These are phyloP conservation scores for Tinea trinotella DNA, from an alignment of 2,888 invertebrate species.

Conservation along the genomic window DNA sequence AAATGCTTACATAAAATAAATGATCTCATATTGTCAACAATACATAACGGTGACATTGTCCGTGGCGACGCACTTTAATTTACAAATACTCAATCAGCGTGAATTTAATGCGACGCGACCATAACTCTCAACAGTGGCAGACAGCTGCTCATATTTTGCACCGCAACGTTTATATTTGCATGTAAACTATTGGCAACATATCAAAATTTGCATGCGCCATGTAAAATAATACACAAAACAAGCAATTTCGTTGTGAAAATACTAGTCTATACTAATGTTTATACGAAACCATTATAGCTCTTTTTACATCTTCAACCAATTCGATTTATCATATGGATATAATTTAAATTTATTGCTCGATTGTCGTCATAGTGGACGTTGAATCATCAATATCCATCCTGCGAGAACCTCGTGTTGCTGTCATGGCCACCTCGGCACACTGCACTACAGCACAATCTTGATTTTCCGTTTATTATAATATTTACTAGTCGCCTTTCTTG, in stretches of 20 bases:
- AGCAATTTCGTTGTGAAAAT: too few species aligned
- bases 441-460: slow-evolving; percentile 56
- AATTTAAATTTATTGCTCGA: not conserved
- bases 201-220: not conserved
- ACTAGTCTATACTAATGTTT: too few species aligned
- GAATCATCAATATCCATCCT: slow-evolving; percentile 1
- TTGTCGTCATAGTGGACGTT: not conserved
- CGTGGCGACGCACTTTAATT: not conserved
- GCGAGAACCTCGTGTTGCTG: slow-evolving; percentile 22
- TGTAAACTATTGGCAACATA: not conserved
- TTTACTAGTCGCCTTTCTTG: slow-evolving; percentile 75
- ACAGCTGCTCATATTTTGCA: slow-evolving; percentile 13
- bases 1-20: not conserved
- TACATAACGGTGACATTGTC: not conserved
- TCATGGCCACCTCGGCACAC: slow-evolving; percentile 65
- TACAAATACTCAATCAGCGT: slow-evolving; percentile 7
- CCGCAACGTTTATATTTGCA: slow-evolving; percentile 6
- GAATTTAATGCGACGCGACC: not conserved
- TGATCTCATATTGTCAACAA: not conserved
- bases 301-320: too few species aligned
- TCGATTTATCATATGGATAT: not conserved
- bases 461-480: slow-evolving; percentile 71
- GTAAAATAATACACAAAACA: not conserved
- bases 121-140: not conserved
- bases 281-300: too few species aligned